A percentile compares a stretch with the other conserved stretches of the same genome.
Conservation (phyloP, 2,797 vertebrate genomes). For the Gallinago stenura region DNA sequence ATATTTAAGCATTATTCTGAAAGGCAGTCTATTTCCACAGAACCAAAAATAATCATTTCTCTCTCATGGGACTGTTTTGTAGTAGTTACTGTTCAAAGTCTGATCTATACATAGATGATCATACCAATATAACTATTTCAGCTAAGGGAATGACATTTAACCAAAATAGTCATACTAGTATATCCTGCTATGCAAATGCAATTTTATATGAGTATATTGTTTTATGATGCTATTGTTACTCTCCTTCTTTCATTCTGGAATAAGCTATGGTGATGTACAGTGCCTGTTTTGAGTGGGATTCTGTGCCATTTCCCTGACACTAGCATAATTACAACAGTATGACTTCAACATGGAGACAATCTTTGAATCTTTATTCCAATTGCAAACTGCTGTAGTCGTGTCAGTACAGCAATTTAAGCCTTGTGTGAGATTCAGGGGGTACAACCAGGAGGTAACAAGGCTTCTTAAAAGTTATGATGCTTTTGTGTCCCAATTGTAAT, state of each 20-base stretch:
- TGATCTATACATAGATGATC: neutral
- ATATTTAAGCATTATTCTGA: conserved; percentile 38
- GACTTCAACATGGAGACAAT: neutral
- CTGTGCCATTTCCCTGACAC: neutral
- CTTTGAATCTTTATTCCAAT: neutral
- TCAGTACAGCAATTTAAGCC: neutral
- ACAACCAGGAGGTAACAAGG: neutral
- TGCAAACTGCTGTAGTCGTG: neutral
- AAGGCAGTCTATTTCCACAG: neutral
- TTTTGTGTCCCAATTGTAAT: neutral
- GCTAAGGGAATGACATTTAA: neutral
- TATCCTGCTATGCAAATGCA: neutral
- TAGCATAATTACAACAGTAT: neutral
- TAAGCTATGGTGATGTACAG: neutral
- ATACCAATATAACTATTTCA: neutral
- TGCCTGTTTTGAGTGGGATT: neutral
- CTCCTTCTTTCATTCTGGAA: neutral
- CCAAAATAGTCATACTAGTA: neutral
- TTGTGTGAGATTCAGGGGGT: neutral
- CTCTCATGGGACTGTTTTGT: neutral
- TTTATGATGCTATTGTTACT: neutral
- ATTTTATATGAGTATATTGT: neutral
- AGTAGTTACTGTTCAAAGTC: conserved; percentile 20
- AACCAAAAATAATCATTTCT: neutral
- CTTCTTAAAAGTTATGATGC: neutral